Evolutionary conservation across 2,888 invertebrate genomes (phyloP), one percentile per base, ranked within the genome.

Genomic region (Drosophila eohydei): DNA sequence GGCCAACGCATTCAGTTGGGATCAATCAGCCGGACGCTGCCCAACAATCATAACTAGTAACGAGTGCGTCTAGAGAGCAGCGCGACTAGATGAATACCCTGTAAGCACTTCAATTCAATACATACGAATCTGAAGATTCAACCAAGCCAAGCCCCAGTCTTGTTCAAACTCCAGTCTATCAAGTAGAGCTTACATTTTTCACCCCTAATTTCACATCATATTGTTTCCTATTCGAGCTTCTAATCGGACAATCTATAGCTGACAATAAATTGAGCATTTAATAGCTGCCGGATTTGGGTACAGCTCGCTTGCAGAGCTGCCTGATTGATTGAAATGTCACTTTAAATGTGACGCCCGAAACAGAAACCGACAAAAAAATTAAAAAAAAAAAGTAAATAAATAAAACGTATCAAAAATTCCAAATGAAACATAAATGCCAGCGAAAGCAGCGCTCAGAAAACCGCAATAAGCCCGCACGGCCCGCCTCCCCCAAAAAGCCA

Each of bases 251-350:
- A 75, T 75, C 62, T 74, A 74, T 66, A 64, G 60, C 28, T 50
- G n/a, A 43, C 59, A 44, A 77, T 77, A 73, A 77, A 77, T 77
- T 59, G 65, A 52, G 57, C 76, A 76, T 73, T 77, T 76, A 77
- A 76, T 59, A 56, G 52, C 51, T 48, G 36, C 59, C 55, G 21
- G 50, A 51, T 43, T 32, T 36, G 60, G 21, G 48, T 7, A 46
- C 28, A 14, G 28, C 43, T 32, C 51, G 44, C 44, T 43, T n/a
- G 32, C 30, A 52, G 46, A 60, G 46, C 41, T 73, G 74, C 44
- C 62, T 90, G 91, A 91, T 91, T 91, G 91, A 91, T 91, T 91
- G 90, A 91, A 90, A 89, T 90, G 88, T 87, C 88, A 90, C 88
- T 88, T 88, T 91, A 89, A 88, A 84, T 79, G 81, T 71, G 78